A percentile compares a stretch with the other conserved stretches of the same genome.
phyloP scores from a whole-genome alignment of 2,113 vertebrate species.

The Pristiophorus japonicus region DNA sequence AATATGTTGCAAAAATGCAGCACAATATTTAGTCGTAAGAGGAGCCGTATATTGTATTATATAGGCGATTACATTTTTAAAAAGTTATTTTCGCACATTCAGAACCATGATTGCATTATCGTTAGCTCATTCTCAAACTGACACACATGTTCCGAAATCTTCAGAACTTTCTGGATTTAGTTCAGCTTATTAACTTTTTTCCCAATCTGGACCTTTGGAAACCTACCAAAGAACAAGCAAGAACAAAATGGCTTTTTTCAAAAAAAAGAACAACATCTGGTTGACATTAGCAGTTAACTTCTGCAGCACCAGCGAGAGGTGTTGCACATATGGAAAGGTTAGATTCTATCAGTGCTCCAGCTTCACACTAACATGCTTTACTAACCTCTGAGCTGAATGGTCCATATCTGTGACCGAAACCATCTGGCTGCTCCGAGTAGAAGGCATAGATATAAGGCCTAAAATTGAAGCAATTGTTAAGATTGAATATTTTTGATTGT shows the following conservation, averaged over 20 bases:
- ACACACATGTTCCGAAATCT: not conserved
- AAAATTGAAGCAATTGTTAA: constrained; percentile 43
- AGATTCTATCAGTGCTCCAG: not conserved
- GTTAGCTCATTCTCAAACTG: not conserved
- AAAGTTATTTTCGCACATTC: not conserved
- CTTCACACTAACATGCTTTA: constrained; percentile 41
- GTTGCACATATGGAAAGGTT: constrained; percentile 35
- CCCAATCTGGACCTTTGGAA: not conserved
- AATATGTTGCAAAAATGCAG: not conserved
- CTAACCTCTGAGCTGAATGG: constrained; percentile 82
- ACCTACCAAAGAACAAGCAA: constrained; percentile 17
- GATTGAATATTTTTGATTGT: not conserved
- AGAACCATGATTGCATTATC: not conserved
- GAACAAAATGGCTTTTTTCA: constrained; percentile 31
- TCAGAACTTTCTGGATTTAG: not conserved
- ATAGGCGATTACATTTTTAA: not conserved
- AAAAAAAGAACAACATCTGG: constrained; percentile 10
- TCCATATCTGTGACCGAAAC: constrained; percentile 83
- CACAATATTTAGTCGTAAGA: not conserved
- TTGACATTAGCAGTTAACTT: constrained; percentile 7
- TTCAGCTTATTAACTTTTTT: not conserved
- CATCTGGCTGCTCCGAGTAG: constrained; percentile 88
- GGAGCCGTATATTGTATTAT: not conserved
- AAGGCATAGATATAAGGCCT: constrained; percentile 94
- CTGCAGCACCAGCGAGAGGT: constrained; percentile 26